Conservation (phyloP, 2,113 vertebrate species). For the Ptychochromis oligacanthus region DNA sequence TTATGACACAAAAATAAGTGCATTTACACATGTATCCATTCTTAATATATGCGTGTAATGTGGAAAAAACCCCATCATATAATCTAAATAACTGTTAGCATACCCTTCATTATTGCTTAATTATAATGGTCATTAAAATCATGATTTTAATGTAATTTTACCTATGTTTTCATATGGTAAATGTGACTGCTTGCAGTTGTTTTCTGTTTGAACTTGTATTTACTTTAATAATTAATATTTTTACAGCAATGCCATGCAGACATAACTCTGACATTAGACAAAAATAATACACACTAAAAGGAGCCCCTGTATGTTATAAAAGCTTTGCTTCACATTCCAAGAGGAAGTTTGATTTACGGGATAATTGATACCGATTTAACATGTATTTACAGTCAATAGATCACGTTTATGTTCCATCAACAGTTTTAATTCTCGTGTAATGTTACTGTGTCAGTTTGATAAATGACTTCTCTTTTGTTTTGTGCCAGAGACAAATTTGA, state of each 20-base stretch:
- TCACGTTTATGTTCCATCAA: background rate
- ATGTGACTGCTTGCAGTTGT: background rate
- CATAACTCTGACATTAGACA: background rate
- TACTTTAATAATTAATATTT: background rate
- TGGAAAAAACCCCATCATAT: no score
- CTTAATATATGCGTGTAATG: no score
- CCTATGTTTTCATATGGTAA: background rate
- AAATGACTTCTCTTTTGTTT: conserved; percentile 3
- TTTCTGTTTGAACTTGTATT: background rate
- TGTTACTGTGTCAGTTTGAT: conserved; percentile 16
- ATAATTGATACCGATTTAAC: background rate
- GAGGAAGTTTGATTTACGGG: background rate
- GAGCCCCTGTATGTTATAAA: background rate
- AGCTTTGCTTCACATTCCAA: background rate
- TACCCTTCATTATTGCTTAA: no score
- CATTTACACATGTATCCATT: no score
- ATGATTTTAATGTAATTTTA: no score
- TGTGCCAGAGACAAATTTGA: conserved; percentile 21
- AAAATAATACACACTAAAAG: background rate
- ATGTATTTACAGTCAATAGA: background rate
- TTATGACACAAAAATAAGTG: no score
- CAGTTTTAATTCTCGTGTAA: background rate
- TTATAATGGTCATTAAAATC: no score
- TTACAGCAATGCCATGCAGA: background rate
- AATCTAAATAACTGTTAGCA: no score